Evolutionary conservation across 2,888 invertebrate genomes (phyloP).

Genomic region (Trissolcus brochymenae): DNA sequence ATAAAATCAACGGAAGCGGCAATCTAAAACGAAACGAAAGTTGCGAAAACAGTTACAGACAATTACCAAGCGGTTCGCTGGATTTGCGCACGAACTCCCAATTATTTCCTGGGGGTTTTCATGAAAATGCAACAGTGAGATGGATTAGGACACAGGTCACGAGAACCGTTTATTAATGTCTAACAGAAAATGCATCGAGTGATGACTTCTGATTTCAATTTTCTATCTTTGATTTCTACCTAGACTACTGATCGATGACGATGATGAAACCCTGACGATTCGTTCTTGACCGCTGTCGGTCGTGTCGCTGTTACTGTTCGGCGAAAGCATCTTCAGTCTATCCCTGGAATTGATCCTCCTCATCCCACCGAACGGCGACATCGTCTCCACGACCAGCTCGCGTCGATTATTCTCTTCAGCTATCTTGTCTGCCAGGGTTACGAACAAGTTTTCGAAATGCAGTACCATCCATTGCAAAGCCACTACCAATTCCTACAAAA

Average conservation of each 20-base stretch:
- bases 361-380: conserved; percentile 74
- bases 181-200: too few relatives aligned
- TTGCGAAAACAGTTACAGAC: conserved; percentile 18
- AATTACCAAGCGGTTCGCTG: conserved; percentile 76
- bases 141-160: conserved; percentile 12
- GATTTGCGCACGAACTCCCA: conserved; percentile 77
- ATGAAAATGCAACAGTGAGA: conserved; percentile 64
- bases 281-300: conserved; percentile 76
- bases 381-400: conserved; percentile 73
- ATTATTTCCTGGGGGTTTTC: conserved; percentile 73
- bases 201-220: not conserved
- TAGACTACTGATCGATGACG: conserved; percentile 83
- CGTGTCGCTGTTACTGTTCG: conserved; percentile 69
- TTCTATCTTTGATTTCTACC: conserved; percentile 66
- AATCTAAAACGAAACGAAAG: not conserved
- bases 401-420: conserved; percentile 79
- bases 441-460: conserved; percentile 92
- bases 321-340: conserved; percentile 75
- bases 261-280: conserved; percentile 83
- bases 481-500: conserved; percentile 85
- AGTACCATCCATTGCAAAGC: conserved; percentile 91
- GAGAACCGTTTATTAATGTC: conserved; percentile 1
- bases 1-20: conserved; percentile 12
- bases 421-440: conserved; percentile 80
- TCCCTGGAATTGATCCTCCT: conserved; percentile 76